These are phyloP conservation scores for Desoria tigrina DNA, from an alignment of 2,888 invertebrate genomes.

Conservation along the genomic window DNA sequence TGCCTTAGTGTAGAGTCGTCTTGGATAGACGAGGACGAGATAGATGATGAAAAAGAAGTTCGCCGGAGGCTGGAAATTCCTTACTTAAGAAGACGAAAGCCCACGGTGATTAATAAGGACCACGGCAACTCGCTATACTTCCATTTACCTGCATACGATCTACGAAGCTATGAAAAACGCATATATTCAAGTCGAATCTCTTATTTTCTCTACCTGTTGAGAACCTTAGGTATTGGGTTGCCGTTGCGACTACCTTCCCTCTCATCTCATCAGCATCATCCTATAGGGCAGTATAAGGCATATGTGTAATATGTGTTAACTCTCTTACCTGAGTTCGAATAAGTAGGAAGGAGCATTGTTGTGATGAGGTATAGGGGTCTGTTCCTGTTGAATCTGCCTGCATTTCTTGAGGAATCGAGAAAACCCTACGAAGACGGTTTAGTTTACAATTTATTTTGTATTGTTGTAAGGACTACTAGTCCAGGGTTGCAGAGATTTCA, in stretches of 20 bases:
- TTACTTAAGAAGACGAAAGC: conserved; percentile 38
- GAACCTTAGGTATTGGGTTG: not conserved
- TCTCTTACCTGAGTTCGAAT: conserved; percentile 13
- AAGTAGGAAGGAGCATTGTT: not conserved
- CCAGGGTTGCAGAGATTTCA: conserved; percentile 14
- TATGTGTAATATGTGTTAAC: too few relatives aligned
- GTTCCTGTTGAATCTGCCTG: too few relatives aligned
- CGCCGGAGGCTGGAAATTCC: conserved; percentile 41
- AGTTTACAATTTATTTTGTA: conserved; percentile 3
- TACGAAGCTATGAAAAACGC: too few relatives aligned
- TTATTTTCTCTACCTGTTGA: conserved; percentile 20
- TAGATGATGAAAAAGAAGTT: conserved; percentile 25
- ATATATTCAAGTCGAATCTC: conserved; percentile 10
- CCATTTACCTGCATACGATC: not conserved
- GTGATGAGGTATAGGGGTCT: not conserved
- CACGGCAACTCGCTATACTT: conserved; percentile 11
- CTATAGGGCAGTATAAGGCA: not conserved
- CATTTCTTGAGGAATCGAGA: too few relatives aligned
- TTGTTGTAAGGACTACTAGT: conserved; percentile 19
- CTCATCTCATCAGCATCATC: conserved; percentile 7
- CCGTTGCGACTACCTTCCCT: conserved; percentile 11
- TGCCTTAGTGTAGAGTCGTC: not conserved
- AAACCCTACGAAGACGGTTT: too few relatives aligned
- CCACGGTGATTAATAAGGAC: conserved; percentile 48
- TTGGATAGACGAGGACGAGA: not conserved